Base-by-base conservation (phyloP, 2,113 vertebrate genomes). In the Tiliqua scincoides region DNA sequence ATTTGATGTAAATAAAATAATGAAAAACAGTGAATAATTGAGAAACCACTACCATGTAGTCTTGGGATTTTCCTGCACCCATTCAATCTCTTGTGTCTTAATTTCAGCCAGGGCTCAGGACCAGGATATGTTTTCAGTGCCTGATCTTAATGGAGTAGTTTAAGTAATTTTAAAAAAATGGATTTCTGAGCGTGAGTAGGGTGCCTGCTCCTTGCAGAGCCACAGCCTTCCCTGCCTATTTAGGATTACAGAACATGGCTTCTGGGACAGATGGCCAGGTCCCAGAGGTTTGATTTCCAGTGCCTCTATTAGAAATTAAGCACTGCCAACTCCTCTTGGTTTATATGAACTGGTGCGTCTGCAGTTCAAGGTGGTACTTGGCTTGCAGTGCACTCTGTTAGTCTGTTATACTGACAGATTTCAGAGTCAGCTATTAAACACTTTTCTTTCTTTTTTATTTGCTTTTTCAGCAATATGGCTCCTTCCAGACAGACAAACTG, bases 401-500 rank as follows among this genome's bases (percentile, higher is more conserved):
- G 63, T 27, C 4, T 1, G 2, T 63, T 84, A 82, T 3, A 11
- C 0, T 0, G 18, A 72, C 87, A 61, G 71, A 78, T 63, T 23
- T 27, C 20, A 83, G 88, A 91, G 9, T 12, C 59, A 78, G 43
- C 81, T 20, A 87, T 91, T 90, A 92, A 89, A 92, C 57, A 85
- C 83, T 79, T 77, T 48, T 74, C 21, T 79, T 23, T 71, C 7
- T n/a, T 79, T n/a, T 84, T 61, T 65, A 79, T 88, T 82, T 90
- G 52, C 57, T 75, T 30, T 11, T 90, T 61, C 95, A 97, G 97
- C 95, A 95, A 54, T 96, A 96, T 82, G 90, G 93, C 93, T 93
- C 95, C 0, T 96, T 97, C 95, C 96, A 96, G 87, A 85, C 94
- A 52, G 97, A 98, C 92, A 96, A 95, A 91, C 87, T 96, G 87